phyloP scores from a whole-genome alignment of 2,113 vertebrate genomes.

The Crotalus horridus region DNA sequence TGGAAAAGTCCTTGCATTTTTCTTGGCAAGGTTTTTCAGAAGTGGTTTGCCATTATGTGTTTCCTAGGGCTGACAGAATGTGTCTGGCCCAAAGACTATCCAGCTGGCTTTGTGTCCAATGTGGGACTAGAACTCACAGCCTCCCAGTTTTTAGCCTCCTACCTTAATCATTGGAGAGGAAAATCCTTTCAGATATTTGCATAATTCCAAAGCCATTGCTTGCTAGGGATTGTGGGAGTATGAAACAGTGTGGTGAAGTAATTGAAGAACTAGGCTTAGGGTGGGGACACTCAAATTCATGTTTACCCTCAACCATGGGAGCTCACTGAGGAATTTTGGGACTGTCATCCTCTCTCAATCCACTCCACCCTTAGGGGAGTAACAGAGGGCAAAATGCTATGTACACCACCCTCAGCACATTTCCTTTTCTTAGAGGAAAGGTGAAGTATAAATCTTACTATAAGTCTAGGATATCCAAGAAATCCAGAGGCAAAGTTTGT shows the following conservation, averaged over 20 bases:
- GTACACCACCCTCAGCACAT: not conserved
- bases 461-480: not conserved
- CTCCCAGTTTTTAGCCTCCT: not conserved
- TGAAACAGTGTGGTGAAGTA: not conserved
- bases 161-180: not conserved
- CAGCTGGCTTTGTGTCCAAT: not conserved
- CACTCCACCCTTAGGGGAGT: not conserved
- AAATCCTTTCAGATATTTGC: not conserved
- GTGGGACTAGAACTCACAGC: not conserved
- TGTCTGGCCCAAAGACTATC: not conserved
- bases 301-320: not conserved
- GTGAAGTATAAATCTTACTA: not conserved
- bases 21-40: not conserved
- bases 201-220: not conserved
- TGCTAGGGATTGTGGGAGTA: not conserved
- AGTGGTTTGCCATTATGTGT: not conserved
- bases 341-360: not conserved
- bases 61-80: not conserved
- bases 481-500: not conserved
- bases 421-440: not conserved
- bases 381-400: not conserved
- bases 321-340: not conserved
- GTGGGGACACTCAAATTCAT: not conserved
- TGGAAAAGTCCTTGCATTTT: not conserved
- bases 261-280: not conserved